Conservation (phyloP, 2,113 vertebrate species). For the Semicossyphus pulcher region DNA sequence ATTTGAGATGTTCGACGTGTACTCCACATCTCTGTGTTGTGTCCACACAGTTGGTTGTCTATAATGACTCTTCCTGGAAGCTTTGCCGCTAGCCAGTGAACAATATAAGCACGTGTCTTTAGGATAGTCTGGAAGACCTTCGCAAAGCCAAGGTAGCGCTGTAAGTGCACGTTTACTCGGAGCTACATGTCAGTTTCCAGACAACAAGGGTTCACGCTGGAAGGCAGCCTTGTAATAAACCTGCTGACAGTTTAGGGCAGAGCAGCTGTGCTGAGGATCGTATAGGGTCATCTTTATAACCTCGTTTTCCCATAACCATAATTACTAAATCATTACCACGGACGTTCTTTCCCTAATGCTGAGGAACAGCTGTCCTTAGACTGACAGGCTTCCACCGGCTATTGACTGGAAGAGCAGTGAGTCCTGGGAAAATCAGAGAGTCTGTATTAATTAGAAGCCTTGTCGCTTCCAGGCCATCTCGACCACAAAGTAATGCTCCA, state of each 20-base stretch:
- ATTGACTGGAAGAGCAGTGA: conserved; percentile 16
- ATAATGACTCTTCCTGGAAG: conserved; percentile 55
- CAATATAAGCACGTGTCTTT: neutral
- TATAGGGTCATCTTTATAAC: conserved; percentile 53
- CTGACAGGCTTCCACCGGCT: conserved; percentile 45
- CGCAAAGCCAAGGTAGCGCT: neutral
- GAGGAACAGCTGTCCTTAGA: conserved; percentile 74
- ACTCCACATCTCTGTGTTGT: conserved; percentile 16
- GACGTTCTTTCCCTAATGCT: conserved; percentile 44
- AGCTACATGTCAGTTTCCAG: conserved; percentile 28
- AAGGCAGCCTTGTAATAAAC: conserved; percentile 55
- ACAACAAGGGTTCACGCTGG: conserved; percentile 10
- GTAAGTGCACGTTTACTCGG: conserved; percentile 16
- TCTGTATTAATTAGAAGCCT: conserved; percentile 58
- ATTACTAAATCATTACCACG: conserved; percentile 69
- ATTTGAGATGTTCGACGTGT: conserved; percentile 42
- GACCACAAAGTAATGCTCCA: neutral
- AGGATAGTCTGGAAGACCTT: neutral
- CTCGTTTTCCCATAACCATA: conserved; percentile 67
- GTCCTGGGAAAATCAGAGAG: conserved; percentile 48
- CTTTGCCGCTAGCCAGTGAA: conserved; percentile 11
- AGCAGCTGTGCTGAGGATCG: conserved; percentile 64
- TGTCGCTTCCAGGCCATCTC: neutral
- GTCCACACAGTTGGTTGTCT: conserved; percentile 17
- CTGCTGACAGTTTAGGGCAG: conserved; percentile 27